A percentile compares a stretch with the other conserved stretches of the same genome.
These are phyloP conservation scores for Athetis lepigone DNA, from an alignment of 2,888 invertebrate species.

Conservation along the genomic window DNA sequence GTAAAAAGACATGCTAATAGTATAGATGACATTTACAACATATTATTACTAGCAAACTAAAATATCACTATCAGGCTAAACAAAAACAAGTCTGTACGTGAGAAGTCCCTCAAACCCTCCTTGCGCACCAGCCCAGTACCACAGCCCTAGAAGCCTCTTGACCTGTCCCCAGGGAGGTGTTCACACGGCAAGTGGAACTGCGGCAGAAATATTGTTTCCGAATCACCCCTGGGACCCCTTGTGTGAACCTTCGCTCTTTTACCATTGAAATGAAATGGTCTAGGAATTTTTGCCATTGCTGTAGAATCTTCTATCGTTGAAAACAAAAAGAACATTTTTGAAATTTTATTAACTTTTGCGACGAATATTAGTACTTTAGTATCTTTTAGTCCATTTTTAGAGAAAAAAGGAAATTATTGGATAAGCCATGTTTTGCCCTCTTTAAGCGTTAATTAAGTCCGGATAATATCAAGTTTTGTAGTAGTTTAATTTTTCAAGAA, in stretches of 20 bases:
- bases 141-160: conserved; percentile 25
- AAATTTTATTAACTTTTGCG: too few relatives aligned
- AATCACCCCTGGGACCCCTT: conserved; percentile 37
- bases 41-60: too few relatives aligned
- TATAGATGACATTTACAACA: too few relatives aligned
- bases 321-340: neutral
- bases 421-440: too few relatives aligned
- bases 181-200: conserved; percentile 19
- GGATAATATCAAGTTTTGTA: too few relatives aligned
- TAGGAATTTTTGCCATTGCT: neutral
- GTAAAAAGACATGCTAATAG: too few relatives aligned
- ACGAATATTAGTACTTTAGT: neutral
- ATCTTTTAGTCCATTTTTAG: too few relatives aligned
- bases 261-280: conserved; percentile 18
- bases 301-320: neutral
- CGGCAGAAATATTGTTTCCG: conserved; percentile 53
- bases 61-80: neutral
- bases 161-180: conserved; percentile 46
- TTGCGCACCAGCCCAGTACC: neutral
- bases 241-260: neutral
- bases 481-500: too few relatives aligned
- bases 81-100: neutral
- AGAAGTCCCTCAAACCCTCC: neutral
- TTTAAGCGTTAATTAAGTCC: too few relatives aligned
- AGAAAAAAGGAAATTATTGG: too few relatives aligned